A percentile compares a stretch with the other conserved stretches of the same genome.
phyloP scores from a whole-genome alignment of 2,113 vertebrate genomes.

The Perca fluviatilis region DNA sequence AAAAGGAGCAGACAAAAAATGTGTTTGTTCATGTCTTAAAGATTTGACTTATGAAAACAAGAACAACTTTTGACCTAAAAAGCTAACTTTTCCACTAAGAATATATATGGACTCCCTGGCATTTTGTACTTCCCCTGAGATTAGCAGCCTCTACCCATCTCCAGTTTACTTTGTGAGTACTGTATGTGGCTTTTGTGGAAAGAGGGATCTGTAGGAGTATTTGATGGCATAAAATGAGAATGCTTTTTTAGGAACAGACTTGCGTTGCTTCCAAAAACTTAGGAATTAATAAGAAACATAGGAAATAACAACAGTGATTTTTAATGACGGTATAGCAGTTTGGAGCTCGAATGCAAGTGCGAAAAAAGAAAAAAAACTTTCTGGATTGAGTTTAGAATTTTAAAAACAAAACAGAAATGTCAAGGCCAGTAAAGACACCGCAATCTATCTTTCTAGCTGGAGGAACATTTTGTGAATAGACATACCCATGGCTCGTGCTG shows the following conservation, averaged over 20 bases:
- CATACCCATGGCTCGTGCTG: constrained; percentile 78
- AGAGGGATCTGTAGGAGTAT: neutral
- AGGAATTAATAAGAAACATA: neutral
- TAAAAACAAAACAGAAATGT: neutral
- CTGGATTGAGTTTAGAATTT: neutral
- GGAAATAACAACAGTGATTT: neutral
- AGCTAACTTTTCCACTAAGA: no score
- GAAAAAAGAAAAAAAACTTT: neutral
- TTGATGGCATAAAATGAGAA: neutral
- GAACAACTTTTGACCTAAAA: no score
- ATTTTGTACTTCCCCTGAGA: neutral
- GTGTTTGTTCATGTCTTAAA: neutral
- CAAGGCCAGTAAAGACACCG: neutral
- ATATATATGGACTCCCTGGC: neutral
- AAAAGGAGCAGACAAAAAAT: neutral
- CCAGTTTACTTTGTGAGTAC: neutral
- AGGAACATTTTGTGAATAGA: neutral
- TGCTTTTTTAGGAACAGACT: neutral
- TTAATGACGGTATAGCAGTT: neutral
- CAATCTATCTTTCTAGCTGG: neutral
- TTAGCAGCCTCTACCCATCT: neutral
- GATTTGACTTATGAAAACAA: neutral
- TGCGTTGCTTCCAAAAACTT: no score
- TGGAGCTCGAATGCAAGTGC: neutral
- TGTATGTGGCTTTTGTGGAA: neutral